These are phyloP conservation scores for Poicephalus meyeri DNA, from an alignment of 2,113 vertebrate genomes.

Conservation along the genomic window DNA sequence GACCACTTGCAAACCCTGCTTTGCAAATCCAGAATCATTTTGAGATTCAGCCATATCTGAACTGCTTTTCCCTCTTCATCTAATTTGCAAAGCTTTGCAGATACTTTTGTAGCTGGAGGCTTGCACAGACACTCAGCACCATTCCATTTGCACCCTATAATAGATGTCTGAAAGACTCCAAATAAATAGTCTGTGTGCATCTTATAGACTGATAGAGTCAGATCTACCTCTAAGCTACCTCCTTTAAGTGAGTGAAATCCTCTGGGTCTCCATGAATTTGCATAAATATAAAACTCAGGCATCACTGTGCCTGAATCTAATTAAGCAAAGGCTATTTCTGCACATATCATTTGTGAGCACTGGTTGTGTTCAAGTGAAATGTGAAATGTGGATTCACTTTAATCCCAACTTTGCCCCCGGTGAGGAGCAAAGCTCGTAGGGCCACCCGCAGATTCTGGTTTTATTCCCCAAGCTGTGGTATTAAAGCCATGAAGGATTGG, in stretches of 20 bases:
- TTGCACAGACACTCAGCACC: not conserved
- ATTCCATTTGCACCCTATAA: not conserved
- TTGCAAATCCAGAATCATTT: not conserved
- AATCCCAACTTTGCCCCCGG: not conserved
- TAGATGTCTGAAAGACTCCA: not conserved
- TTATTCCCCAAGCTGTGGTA: not conserved
- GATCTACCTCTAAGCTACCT: not conserved
- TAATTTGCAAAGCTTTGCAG: not conserved
- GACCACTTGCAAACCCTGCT: not conserved
- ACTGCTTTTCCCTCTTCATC: not conserved
- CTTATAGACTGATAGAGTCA: not conserved
- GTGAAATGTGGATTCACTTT: not conserved
- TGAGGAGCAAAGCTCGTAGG: not conserved
- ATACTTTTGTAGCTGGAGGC: not conserved
- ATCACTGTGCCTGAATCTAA: not conserved
- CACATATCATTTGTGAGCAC: not conserved
- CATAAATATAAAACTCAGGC: not conserved
- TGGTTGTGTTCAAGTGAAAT: not conserved
- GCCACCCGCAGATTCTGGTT: not conserved
- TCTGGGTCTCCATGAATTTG: not conserved
- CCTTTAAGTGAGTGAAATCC: not conserved
- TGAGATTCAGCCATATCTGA: not conserved
- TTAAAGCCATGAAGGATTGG: not conserved
- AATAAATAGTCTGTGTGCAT: not conserved
- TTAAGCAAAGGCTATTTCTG: not conserved